These are phyloP conservation scores for Penelope pileata DNA, from an alignment of 2,113 vertebrate genomes.

Conservation along the genomic window DNA sequence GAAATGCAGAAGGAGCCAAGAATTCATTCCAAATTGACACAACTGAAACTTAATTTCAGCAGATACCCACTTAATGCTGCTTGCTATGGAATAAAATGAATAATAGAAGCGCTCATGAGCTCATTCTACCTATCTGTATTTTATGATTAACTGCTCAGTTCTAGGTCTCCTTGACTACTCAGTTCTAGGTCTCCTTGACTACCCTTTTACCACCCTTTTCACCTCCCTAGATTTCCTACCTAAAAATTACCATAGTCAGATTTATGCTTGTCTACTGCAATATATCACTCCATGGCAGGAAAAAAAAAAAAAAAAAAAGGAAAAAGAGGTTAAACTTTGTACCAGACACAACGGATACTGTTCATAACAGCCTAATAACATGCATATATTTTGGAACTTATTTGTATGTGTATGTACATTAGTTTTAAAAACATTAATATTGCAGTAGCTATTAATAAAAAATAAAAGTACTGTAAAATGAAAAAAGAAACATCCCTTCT, in stretches of 20 bases:
- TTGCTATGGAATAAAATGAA: neutral
- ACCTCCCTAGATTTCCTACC: constrained; percentile 83
- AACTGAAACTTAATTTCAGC: neutral
- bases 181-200: neutral
- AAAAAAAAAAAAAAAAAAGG: neutral
- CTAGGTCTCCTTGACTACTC: neutral
- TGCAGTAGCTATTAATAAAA: neutral
- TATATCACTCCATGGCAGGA: constrained; percentile 68
- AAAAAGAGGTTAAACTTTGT: neutral
- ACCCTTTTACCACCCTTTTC: constrained; percentile 85
- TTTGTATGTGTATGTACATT: neutral
- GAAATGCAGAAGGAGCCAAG: neutral
- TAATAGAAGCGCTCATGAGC: neutral
- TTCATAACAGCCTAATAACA: neutral
- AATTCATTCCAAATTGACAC: neutral
- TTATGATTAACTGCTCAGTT: neutral
- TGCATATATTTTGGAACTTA: neutral
- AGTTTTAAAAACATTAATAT: neutral
- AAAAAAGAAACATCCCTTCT: neutral
- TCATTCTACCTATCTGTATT: neutral
- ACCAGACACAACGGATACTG: neutral
- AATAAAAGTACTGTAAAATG: neutral
- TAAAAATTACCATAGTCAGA: constrained; percentile 81
- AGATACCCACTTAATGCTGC: neutral
- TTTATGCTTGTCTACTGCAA: constrained; percentile 83